Evolutionary conservation across 2,888 invertebrate genomes (phyloP), one percentile per base, ranked within the genome.

Genomic region (Lochmaea crataegi): DNA sequence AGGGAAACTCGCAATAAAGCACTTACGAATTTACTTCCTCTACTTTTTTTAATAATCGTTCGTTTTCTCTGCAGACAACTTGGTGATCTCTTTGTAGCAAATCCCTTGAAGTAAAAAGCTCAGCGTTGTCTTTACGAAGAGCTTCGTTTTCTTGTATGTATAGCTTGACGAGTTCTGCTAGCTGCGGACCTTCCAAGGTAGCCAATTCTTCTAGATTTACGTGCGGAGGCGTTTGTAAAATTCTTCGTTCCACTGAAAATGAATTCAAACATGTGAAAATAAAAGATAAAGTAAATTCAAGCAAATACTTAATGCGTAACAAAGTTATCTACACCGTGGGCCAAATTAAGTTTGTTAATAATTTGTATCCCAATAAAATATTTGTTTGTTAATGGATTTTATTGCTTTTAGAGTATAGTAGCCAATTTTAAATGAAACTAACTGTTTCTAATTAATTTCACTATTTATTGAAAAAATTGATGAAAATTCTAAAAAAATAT

Each of bases 1-100:
- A 7, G 1, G 7, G 7, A 32, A 32, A 12, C 57, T 22, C 14
- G 53, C 45, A 51, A 51, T 26, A 65, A 51, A 67, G 65, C 75
- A 91, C 93, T 92, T 88, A 95, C 95, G 92, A 91, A 87, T 94
- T 95, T 72, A 95, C 94, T 86, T 95, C 95, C 85, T 97, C 96
- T 68, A 97, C 87, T 86, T 96, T 96, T 86, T 94, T 94, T 68
- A 95, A 87, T 74, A 98, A 88, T 68, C 95, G 88, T 85, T 98
- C 97, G 83, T 98, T 98, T 86, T 98, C 97, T 70, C 95, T 88
- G 82, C 95, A 96, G 41, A 97, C 92, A 51, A 95, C 86, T 85
- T 97, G 97, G 85, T 97, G 97, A 85, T 98, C 97, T 12, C 96
- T 87, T 77, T 96, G 89, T 75, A 96, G 89, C 77, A 93, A 90